phyloP scores from a whole-genome alignment of 2,888 invertebrate species.

The Diaprepes abbreviatus region DNA sequence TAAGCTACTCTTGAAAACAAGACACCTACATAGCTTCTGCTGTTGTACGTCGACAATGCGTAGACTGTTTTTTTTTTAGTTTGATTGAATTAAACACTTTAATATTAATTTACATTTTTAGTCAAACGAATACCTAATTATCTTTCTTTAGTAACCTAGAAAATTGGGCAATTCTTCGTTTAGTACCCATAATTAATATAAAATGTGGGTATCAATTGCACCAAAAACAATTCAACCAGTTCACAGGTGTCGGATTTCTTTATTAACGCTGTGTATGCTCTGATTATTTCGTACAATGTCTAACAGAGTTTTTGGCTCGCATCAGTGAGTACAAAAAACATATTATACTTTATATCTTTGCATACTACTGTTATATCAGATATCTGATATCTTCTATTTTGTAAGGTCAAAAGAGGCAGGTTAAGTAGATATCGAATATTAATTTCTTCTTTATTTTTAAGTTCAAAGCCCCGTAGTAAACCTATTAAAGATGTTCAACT shows the following conservation, averaged over 20 bases:
- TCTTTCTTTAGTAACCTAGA: conserved; percentile 19
- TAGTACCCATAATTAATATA: conserved; percentile 34
- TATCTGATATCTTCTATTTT: conserved; percentile 40
- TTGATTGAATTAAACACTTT: no score
- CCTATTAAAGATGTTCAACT: not conserved
- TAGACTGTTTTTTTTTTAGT: no score
- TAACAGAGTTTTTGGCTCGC: conserved; percentile 49
- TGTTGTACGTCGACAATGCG: no score
- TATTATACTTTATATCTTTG: conserved; percentile 42
- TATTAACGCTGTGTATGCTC: conserved; percentile 48
- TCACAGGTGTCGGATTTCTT: conserved; percentile 45
- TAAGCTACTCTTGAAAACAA: no score
- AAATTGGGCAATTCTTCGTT: conserved; percentile 24
- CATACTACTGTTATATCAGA: conserved; percentile 41
- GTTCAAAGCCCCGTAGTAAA: conserved; percentile 16
- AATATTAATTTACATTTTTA: no score
- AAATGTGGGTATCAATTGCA: conserved; percentile 38
- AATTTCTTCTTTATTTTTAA: not conserved
- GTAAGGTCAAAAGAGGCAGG: conserved; percentile 38
- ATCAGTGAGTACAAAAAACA: conserved; percentile 47
- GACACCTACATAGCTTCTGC: no score
- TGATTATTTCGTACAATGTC: conserved; percentile 50
- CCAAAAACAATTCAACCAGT: conserved; percentile 44
- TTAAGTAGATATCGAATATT: not conserved
- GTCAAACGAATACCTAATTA: conserved; percentile 4